Percentiles rank a stretch among this genome's conserved stretches.
These are phyloP conservation scores for Peromyscus aztecus DNA, from an alignment of 2,797 vertebrate species.

Conservation along the genomic window DNA sequence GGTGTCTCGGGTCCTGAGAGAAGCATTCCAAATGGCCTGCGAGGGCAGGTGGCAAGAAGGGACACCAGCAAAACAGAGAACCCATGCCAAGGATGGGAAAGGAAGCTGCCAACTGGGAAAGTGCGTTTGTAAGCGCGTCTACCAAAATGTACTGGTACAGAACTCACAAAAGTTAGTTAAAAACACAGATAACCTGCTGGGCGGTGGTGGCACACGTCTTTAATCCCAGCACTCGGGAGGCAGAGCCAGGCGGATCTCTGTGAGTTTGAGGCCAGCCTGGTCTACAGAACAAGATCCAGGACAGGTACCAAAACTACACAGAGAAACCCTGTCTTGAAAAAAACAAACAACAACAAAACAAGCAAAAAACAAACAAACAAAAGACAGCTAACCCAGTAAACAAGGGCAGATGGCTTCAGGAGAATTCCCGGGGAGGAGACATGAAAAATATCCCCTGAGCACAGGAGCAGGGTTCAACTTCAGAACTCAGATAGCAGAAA, in stretches of 20 bases:
- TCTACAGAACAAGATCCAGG: too few species aligned
- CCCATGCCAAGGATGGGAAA: not conserved
- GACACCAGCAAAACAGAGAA: not conserved
- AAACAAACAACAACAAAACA: too few species aligned
- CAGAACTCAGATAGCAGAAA: not conserved
- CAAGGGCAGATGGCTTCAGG: not conserved
- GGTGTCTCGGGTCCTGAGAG: too few species aligned
- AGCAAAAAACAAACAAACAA: not conserved
- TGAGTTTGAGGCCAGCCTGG: too few species aligned
- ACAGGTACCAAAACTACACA: too few species aligned
- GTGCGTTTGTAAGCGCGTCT: fast-evolving
- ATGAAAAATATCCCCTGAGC: not conserved
- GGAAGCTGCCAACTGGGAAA: not conserved
- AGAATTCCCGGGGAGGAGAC: not conserved
- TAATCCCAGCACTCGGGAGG: too few species aligned
- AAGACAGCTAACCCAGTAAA: not conserved
- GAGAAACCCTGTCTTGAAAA: too few species aligned
- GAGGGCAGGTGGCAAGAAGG: not conserved
- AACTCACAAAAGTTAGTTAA: not conserved
- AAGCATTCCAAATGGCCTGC: not conserved
- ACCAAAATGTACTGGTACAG: not conserved
- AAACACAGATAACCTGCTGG: not conserved
- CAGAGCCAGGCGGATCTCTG: too few species aligned
- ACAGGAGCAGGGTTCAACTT: not conserved
- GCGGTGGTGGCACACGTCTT: too few species aligned